phyloP scores from a whole-genome alignment of 1,140 invertebrate genomes.

The Drosophila bocki region DNA sequence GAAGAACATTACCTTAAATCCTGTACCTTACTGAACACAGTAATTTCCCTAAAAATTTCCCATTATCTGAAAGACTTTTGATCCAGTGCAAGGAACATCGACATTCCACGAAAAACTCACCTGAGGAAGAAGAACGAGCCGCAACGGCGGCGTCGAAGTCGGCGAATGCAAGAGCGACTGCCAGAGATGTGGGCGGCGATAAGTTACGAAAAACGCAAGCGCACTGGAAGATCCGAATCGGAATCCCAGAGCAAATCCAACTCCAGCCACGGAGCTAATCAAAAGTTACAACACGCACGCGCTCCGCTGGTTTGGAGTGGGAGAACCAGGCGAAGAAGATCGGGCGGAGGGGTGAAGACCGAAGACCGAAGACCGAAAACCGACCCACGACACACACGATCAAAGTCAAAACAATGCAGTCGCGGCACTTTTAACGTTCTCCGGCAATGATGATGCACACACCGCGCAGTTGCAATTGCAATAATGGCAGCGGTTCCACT shows the following conservation, averaged over 20 bases:
- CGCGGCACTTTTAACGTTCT: slow-evolving; percentile 69
- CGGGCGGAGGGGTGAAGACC: not conserved
- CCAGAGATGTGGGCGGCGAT: slow-evolving; percentile 70
- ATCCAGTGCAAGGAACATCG: slow-evolving; percentile 3
- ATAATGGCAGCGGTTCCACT: slow-evolving; percentile 12
- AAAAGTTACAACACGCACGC: slow-evolving; percentile 81
- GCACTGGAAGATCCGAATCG: slow-evolving; percentile 49
- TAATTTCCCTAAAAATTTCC: too few relatives aligned
- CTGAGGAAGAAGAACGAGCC: slow-evolving; percentile 43
- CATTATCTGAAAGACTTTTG: not conserved
- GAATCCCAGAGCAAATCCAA: slow-evolving; percentile 30
- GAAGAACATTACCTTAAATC: not conserved
- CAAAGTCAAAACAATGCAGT: slow-evolving; percentile 74
- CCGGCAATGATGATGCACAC: slow-evolving; percentile 45
- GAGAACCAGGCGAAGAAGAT: not conserved
- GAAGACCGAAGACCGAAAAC: not conserved
- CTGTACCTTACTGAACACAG: not conserved
- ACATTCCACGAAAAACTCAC: slow-evolving; percentile 62
- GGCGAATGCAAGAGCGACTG: slow-evolving; percentile 46
- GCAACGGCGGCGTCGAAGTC: slow-evolving; percentile 23
- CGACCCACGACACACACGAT: slow-evolving; percentile 60
- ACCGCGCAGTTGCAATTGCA: slow-evolving; percentile 35
- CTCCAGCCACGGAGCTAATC: slow-evolving; percentile 56
- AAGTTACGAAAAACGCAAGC: slow-evolving; percentile 68
- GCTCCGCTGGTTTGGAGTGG: slow-evolving; percentile 32